Conservation (phyloP, 1,140 invertebrate genomes). For the Apis laboriosa region DNA sequence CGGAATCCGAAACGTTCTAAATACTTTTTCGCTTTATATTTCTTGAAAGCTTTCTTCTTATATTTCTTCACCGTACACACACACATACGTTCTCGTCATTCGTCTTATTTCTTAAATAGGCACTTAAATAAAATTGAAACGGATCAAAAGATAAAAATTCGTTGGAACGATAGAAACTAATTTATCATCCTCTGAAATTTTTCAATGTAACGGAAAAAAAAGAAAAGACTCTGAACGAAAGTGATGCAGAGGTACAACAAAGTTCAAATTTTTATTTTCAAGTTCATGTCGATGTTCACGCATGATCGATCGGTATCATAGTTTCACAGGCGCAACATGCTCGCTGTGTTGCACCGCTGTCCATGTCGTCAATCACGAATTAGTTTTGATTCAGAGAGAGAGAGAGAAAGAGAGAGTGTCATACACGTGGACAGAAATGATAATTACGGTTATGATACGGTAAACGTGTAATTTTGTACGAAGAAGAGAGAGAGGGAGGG, state of each 20-base stretch:
- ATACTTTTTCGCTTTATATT: too few relatives aligned
- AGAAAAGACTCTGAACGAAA: background rate
- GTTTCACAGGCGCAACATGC: constrained; percentile 1
- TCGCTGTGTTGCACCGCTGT: background rate
- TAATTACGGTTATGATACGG: constrained; percentile 10
- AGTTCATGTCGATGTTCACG: constrained; percentile 38
- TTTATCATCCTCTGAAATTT: too few relatives aligned
- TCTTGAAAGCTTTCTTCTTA: too few relatives aligned
- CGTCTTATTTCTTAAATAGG: too few relatives aligned
- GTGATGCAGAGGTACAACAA: background rate
- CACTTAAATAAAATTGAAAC: too few relatives aligned
- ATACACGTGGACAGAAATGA: constrained; percentile 30
- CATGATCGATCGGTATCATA: constrained; percentile 33
- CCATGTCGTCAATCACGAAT: constrained; percentile 45
- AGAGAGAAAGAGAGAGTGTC: background rate
- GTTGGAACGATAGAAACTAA: too few relatives aligned
- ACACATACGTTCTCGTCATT: too few relatives aligned
- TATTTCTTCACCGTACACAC: too few relatives aligned
- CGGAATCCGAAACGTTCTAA: too few relatives aligned
- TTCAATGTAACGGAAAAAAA: background rate
- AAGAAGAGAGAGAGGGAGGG: background rate
- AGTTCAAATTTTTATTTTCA: constrained; percentile 6
- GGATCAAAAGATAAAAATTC: too few relatives aligned
- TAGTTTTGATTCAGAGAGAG: constrained; percentile 48
- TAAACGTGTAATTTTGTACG: background rate